A percentile compares a stretch with the other conserved stretches of the same genome.
Evolutionary conservation across 1,140 invertebrate species (phyloP).

Genomic region (Drosophila busckii): DNA sequence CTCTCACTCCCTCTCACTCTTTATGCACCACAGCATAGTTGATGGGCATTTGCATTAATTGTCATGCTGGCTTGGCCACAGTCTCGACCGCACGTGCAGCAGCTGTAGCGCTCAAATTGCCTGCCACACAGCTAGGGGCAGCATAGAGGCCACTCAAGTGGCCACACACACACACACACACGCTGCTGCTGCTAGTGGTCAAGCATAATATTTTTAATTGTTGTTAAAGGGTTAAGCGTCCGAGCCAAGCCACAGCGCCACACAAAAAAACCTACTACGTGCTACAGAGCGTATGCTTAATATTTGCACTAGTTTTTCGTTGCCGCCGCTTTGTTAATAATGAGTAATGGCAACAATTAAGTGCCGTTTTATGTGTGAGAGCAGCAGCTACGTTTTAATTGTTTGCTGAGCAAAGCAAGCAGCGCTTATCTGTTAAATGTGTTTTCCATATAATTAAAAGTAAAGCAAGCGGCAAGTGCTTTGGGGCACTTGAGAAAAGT

Average conservation of each 20-base stretch:
- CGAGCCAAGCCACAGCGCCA: conserved; percentile 14
- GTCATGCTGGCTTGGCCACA: conserved; percentile 44
- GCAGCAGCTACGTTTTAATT: conserved; percentile 3
- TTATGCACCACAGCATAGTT: conserved; percentile 35
- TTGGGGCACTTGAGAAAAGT: no score
- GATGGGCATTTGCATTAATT: conserved; percentile 75
- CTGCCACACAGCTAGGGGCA: conserved; percentile 29
- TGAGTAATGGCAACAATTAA: conserved; percentile 44
- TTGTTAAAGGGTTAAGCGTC: conserved; percentile 68
- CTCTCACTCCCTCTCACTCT: no score
- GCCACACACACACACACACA: conserved; percentile 27
- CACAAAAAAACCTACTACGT: conserved; percentile 18
- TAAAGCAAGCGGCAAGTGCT: no score
- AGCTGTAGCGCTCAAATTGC: conserved; percentile 43
- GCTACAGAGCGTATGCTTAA: background rate
- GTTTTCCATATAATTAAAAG: no score
- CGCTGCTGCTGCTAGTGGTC: conserved; percentile 17
- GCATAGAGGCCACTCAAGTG: conserved; percentile 50
- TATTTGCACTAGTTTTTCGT: background rate
- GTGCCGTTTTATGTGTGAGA: conserved; percentile 25
- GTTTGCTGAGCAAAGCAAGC: background rate
- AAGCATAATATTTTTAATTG: conserved; percentile 68
- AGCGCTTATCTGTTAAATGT: conserved; percentile 32
- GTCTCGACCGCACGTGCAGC: conserved; percentile 4
- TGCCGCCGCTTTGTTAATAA: conserved; percentile 27